These are phyloP conservation scores for Cyphomyrus discorhynchus DNA, from an alignment of 2,113 vertebrate genomes.

Conservation along the genomic window DNA sequence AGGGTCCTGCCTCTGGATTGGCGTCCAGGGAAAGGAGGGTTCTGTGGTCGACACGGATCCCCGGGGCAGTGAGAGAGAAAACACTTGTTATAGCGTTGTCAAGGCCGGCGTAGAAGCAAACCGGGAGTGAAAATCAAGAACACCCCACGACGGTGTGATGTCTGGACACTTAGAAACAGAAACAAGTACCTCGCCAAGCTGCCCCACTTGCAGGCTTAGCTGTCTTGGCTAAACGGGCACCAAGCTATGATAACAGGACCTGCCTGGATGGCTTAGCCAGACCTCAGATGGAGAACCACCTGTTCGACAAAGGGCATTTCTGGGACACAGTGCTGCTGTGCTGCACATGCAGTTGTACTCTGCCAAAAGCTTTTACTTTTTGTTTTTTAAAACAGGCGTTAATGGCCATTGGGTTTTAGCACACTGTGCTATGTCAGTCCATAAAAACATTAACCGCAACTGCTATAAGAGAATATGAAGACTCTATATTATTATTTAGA, in stretches of 20 bases:
- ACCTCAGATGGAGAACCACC: background rate
- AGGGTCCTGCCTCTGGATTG: too few species aligned
- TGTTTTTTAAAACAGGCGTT: background rate
- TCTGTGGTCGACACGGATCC: background rate
- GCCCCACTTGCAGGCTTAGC: background rate
- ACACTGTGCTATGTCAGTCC: background rate
- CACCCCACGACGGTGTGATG: background rate
- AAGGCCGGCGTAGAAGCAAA: background rate
- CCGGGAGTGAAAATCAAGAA: background rate
- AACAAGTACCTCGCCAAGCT: background rate
- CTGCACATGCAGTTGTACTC: background rate
- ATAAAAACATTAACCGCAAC: background rate
- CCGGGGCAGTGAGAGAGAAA: background rate
- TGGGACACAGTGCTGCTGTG: background rate
- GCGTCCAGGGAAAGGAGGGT: background rate
- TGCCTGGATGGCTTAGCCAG: background rate
- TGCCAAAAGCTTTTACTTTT: background rate
- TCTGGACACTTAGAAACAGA: background rate
- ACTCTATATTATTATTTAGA: background rate
- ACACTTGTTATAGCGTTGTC: background rate
- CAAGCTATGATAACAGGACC: background rate
- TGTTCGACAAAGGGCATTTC: background rate
- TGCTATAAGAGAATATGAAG: background rate
- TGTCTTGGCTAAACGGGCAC: background rate
- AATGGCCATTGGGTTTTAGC: background rate